Evolutionary conservation across 2,797 vertebrate genomes (phyloP).

Genomic region (Coilia nasus): DNA sequence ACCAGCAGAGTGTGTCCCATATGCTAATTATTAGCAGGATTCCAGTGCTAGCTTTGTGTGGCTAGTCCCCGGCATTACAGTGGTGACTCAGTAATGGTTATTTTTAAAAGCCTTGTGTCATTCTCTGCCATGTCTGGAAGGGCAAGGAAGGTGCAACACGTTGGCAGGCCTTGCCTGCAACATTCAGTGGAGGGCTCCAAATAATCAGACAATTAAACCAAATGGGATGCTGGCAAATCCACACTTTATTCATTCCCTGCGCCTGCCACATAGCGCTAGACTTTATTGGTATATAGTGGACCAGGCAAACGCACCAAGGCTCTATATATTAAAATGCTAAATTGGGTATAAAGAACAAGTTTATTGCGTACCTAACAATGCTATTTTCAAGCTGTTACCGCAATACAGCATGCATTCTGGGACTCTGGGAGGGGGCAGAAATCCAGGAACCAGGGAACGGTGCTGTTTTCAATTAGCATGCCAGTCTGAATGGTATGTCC

Average conservation of each 20-base stretch:
- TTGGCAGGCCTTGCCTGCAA: conserved; percentile 38
- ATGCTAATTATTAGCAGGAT: background rate
- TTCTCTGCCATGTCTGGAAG: conserved; percentile 43
- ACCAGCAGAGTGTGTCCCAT: no score
- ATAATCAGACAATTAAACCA: conserved; percentile 62
- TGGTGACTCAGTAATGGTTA: conserved; percentile 37
- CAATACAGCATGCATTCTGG: conserved; percentile 53
- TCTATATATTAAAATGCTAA: conserved; percentile 61
- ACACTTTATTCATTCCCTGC: conserved; percentile 54
- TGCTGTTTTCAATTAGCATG: conserved; percentile 83
- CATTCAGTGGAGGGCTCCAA: conserved; percentile 51
- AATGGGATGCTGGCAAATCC: conserved; percentile 60
- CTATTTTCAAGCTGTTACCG: conserved; percentile 61
- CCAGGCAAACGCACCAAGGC: conserved; percentile 51
- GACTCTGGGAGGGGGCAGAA: conserved; percentile 56
- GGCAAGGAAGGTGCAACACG: conserved; percentile 43
- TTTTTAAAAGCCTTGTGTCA: conserved; percentile 44
- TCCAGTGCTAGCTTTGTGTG: background rate
- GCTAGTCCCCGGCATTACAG: conserved; percentile 19
- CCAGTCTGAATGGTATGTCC: conserved; percentile 70
- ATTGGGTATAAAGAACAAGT: conserved; percentile 61
- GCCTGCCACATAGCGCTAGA: conserved; percentile 50
- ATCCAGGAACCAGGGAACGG: conserved; percentile 60
- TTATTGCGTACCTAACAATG: conserved; percentile 63
- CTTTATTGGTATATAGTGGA: conserved; percentile 58